Evolutionary conservation across 2,797 vertebrate species (phyloP).

Genomic region (Acridotheres tristis): DNA sequence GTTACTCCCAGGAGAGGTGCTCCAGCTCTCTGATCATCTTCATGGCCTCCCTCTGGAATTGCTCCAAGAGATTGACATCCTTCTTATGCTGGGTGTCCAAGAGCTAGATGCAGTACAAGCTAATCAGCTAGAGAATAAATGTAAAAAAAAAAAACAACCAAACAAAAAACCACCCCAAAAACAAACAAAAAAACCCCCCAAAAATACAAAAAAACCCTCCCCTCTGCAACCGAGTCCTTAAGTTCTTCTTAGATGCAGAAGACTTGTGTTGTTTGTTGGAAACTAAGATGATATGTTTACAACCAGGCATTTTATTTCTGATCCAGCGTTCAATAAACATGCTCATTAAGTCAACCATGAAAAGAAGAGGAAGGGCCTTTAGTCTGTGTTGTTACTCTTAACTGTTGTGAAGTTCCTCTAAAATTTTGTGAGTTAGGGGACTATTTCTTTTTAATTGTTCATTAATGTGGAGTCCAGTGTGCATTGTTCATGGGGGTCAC

Average conservation of each 20-base stretch:
- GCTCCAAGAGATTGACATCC: background rate
- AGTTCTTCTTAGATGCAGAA: background rate
- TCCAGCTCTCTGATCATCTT: background rate
- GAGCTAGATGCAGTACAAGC: background rate
- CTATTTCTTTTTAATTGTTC: background rate
- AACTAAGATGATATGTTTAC: background rate
- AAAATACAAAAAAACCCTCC: no score
- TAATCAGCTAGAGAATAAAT: background rate
- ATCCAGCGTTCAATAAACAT: background rate
- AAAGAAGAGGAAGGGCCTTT: background rate
- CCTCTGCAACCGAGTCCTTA: background rate
- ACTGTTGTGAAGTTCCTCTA: background rate
- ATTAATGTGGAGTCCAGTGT: background rate
- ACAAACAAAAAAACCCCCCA: background rate
- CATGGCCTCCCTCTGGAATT: background rate
- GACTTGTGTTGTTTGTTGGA: background rate
- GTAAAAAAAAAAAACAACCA: background rate
- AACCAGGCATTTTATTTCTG: background rate
- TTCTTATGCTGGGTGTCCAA: background rate
- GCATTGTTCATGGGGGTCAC: background rate
- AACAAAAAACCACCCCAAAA: background rate
- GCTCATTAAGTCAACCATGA: background rate
- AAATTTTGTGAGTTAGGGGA: background rate
- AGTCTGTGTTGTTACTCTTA: background rate
- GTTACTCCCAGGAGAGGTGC: background rate